Base-by-base conservation (phyloP, 1,140 invertebrate genomes). In the Archegozetes longisetosus region DNA sequence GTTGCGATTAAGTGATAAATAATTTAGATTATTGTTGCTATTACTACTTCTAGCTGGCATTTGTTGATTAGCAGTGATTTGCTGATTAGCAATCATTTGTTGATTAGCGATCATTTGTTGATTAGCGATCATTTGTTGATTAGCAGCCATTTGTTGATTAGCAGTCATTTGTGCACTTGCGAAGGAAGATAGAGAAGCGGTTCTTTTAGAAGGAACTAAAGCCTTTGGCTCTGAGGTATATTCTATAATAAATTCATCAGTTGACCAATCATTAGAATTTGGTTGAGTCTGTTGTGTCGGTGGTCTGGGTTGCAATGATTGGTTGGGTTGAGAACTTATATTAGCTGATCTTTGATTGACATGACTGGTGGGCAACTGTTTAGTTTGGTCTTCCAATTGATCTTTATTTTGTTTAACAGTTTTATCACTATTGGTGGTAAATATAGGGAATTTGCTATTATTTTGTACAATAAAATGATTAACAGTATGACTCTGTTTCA, bases 161-260 rank as follows among this genome's bases (percentile, higher is more conserved):
- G 6, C 32, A 40, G 32, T 22, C 50, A 51, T 51, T 9, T 20
- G 50, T 6, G 50, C 6, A 12, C 6, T 13, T n/a, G 20, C 20
- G 20, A 51, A 51, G 50, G 4, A 9, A 9, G 53, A 54, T 20
- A 54, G 24, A n/a, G 53, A 54, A 14, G 53, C 24, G 9, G 53
- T 57, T 12, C 22, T 28, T 25, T 57, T 47, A n/a, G 22, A 20
- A 50, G 29, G 29, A 46, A 54, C n/a, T 22, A 50, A 26, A 24
- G 22, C 32, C 28, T 32, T 26, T 22, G 58, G 58, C 27, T 60
- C 58, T 26, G 28, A 47, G 6, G 58, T 60, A 32, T 60, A 60
- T 25, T 60, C 58, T 17, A 60, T 54, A 12, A 60, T 54, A 3
- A 54, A 20, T 22, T 60, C 52, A 27, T 60, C 58, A 17, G 32